Evolutionary conservation across 2,113 vertebrate genomes (phyloP).

Genomic region (Pontoporia blainvillei): DNA sequence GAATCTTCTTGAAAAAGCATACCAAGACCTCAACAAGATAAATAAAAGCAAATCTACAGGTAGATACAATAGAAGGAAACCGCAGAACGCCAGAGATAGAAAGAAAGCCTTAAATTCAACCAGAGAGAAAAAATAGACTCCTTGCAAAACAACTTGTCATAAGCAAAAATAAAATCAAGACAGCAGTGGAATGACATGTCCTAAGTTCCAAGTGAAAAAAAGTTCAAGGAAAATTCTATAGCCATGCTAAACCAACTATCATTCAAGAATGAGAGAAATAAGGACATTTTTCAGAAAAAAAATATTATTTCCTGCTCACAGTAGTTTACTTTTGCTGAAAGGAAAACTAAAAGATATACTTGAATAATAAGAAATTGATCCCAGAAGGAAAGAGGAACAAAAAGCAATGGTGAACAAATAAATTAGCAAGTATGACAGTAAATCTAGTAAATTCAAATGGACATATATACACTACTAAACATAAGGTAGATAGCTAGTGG

Average conservation of each 20-base stretch:
- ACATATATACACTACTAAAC: too few relatives aligned
- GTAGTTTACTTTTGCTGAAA: not conserved
- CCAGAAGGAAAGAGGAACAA: not conserved
- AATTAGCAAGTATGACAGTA: not conserved
- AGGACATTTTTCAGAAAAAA: not conserved
- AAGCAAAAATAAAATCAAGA: not conserved
- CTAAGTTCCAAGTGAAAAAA: not conserved
- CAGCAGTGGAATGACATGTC: not conserved
- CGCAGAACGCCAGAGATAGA: not conserved
- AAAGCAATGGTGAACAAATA: not conserved
- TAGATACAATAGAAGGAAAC: not conserved
- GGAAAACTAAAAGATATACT: not conserved
- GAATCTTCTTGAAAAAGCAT: not conserved
- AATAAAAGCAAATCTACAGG: not conserved
- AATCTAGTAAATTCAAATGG: not conserved
- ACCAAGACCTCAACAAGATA: slow-evolving; percentile 11
- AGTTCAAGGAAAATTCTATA: not conserved
- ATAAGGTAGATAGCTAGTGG: too few relatives aligned
- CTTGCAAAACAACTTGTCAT: not conserved
- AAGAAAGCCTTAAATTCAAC: not conserved
- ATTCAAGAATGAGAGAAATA: not conserved
- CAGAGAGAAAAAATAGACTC: not conserved
- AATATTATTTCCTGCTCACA: not conserved
- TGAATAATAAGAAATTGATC: not conserved
- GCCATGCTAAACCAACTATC: not conserved